Percentiles rank a stretch among this genome's conserved stretches.
These are phyloP conservation scores for Choristoneura fumiferana DNA, from an alignment of 1,140 invertebrate genomes.

Conservation along the genomic window DNA sequence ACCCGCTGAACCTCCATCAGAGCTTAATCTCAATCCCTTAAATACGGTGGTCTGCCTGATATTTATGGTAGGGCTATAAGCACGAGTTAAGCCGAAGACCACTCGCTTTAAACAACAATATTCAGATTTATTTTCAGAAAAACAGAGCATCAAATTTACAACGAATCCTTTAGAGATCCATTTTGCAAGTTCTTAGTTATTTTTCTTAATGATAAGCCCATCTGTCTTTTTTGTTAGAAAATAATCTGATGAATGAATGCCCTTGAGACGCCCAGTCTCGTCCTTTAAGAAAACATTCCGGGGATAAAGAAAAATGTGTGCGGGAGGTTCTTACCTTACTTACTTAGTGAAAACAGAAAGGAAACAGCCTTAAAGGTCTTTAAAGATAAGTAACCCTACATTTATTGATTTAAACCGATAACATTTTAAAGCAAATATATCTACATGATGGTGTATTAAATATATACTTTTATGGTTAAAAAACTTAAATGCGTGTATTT, in stretches of 20 bases:
- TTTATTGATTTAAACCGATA: too few species aligned
- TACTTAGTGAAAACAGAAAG: too few species aligned
- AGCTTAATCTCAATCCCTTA: constrained; percentile 68
- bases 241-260: constrained; percentile 69
- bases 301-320: constrained; percentile 65
- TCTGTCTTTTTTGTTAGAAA: constrained; percentile 52
- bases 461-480: too few species aligned
- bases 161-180: not conserved
- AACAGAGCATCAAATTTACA: not conserved
- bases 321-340: constrained; percentile 29
- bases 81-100: constrained; percentile 50
- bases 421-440: too few species aligned
- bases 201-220: constrained; percentile 46
- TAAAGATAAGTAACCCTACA: too few species aligned
- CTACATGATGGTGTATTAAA: too few species aligned
- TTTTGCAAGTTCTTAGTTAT: not conserved
- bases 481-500: too few species aligned
- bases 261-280: constrained; percentile 56
- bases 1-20: constrained; percentile 61
- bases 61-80: constrained; percentile 72
- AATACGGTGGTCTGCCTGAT: constrained; percentile 67
- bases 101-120: constrained; percentile 35
- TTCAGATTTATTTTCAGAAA: constrained; percentile 30
- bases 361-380: too few species aligned
- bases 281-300: constrained; percentile 62